Conservation (phyloP, 2,888 invertebrate genomes). For the Scaptomyza flava region DNA sequence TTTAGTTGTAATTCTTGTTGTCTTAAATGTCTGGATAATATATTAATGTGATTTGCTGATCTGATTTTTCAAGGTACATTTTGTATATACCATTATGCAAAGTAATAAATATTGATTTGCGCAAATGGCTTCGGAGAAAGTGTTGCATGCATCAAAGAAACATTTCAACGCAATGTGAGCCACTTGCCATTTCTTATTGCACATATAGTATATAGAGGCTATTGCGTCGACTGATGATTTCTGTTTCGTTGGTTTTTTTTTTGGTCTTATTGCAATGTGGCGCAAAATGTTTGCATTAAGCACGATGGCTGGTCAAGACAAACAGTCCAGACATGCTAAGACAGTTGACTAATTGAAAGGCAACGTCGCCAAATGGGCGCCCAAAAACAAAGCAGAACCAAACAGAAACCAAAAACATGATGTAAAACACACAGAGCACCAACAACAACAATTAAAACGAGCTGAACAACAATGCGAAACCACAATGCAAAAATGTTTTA, state of each 20-base stretch:
- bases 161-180: conserved; percentile 7
- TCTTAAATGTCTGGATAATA: neutral
- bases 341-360: conserved; percentile 57
- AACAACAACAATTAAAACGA: conserved; percentile 8
- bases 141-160: conserved; percentile 40
- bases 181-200: conserved; percentile 20
- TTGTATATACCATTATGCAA: neutral
- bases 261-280: neutral
- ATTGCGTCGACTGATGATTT: conserved; percentile 13
- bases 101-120: conserved; percentile 5
- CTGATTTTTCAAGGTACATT: conserved; percentile 12
- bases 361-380: conserved; percentile 47
- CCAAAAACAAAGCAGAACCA: conserved; percentile 14
- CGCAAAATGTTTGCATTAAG: too few relatives aligned
- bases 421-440: conserved; percentile 61
- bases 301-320: conserved; percentile 15
- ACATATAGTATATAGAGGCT: neutral
- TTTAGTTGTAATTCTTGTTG: conserved; percentile 10
- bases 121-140: conserved; percentile 23
- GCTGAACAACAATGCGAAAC: conserved; percentile 17
- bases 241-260: neutral
- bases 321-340: conserved; percentile 16
- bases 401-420: conserved; percentile 47
- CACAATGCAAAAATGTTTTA: conserved; percentile 52
- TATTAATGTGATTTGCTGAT: neutral